Base-by-base conservation (phyloP, 1,140 invertebrate genomes). In the Drosophila ohnishii region DNA sequence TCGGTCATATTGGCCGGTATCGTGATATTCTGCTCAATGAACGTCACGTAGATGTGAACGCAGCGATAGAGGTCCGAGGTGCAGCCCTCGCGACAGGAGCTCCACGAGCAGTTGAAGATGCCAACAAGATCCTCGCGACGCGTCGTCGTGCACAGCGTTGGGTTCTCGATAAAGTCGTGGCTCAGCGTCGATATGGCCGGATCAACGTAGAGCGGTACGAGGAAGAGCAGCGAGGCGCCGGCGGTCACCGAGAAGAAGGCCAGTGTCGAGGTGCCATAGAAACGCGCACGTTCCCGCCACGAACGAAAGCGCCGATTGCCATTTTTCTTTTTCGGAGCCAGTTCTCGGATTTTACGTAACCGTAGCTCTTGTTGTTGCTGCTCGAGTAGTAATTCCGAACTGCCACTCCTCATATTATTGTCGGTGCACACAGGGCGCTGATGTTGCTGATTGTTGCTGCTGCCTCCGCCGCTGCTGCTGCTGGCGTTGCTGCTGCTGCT, bases 171-270 rank as follows among this genome's bases (percentile, higher is more conserved):
- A 91, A 97, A 97, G 91, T 97, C 96, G 45, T 96, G 96, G 4
- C 95, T 95, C 55, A 97, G 92, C 5, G 96, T 97, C 79, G 96
- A 97, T 69, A 98, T 95, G n/a, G 96, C 96, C 30, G 96, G 96
- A 92, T 98, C 91, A 42, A 97, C 96, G 92, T 97, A 97, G n/a
- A 97, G 93, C 45, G 96, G 97, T 45, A 97, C 96, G 45, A 97
- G 93, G 92, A 98, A 97, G 37, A 97, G 93, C 32, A 97, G 93
- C 3, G 96, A 96, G 30, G 96, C 96, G 40, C 95, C 95, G 39
- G 96, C 96, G 51, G 95, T 95, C 73, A 96, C 95, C 42, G 96
- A 95, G 56, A 96, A 93, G 80, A 96, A 94, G 44, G 95, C 96
- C 66, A 97, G 92, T 67, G 95, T 94, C 53, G 95, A 95, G 56